phyloP scores from a whole-genome alignment of 2,888 invertebrate species.

The Hyles lineata region DNA sequence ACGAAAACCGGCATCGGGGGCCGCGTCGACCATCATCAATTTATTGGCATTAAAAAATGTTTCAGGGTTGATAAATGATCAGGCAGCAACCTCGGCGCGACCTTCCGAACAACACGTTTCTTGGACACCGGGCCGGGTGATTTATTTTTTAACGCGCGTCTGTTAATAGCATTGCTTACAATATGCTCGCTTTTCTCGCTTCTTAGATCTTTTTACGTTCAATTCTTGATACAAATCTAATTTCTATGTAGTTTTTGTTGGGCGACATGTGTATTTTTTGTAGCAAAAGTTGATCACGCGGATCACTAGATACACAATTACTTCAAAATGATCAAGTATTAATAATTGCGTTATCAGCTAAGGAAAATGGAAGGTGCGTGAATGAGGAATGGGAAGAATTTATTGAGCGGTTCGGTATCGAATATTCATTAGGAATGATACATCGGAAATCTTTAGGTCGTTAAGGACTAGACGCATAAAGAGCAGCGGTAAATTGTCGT shows the following conservation, averaged over 20 bases:
- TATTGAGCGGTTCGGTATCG: background rate
- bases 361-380: no score
- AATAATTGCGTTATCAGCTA: no score
- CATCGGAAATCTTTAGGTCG: background rate
- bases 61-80: conserved; percentile 34
- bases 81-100: conserved; percentile 28
- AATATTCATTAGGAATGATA: background rate
- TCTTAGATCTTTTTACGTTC: conserved; percentile 23
- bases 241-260: background rate
- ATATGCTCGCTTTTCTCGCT: conserved; percentile 19
- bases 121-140: conserved; percentile 28
- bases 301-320: no score
- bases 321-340: no score
- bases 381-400: background rate
- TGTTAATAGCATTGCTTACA: conserved; percentile 30
- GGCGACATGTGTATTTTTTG: background rate
- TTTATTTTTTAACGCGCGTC: conserved; percentile 33
- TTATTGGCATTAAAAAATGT: conserved; percentile 33
- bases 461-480: background rate
- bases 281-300: no score
- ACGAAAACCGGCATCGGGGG: conserved; percentile 24
- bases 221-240: conserved; percentile 1
- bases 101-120: conserved; percentile 26
- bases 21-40: conserved; percentile 28
- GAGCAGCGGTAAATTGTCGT: no score